Conservation (phyloP, 2,888 invertebrate species). For the Phalera bucephala region DNA sequence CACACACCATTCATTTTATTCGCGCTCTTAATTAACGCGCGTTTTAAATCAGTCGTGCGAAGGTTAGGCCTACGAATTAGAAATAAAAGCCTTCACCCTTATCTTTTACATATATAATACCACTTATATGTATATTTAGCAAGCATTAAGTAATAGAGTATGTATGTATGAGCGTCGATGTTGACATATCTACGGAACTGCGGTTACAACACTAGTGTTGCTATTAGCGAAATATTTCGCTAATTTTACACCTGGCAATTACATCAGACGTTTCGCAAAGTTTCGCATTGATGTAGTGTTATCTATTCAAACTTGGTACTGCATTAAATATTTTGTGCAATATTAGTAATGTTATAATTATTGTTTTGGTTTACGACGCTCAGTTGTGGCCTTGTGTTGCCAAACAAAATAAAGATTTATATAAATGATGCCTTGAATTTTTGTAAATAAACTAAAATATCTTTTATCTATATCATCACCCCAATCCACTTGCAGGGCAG, state of each 20-base stretch:
- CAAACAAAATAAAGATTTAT: too few relatives aligned
- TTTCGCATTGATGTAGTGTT: slow-evolving; percentile 11
- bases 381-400: too few relatives aligned
- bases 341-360: slow-evolving; percentile 10
- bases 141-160: slow-evolving; percentile 64
- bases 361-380: not conserved
- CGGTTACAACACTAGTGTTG: slow-evolving; percentile 52
- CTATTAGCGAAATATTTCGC: slow-evolving; percentile 60
- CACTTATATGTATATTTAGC: slow-evolving; percentile 72
- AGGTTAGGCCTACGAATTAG: too few relatives aligned
- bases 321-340: slow-evolving; percentile 1
- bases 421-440: too few relatives aligned
- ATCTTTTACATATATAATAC: slow-evolving; percentile 30
- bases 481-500: too few relatives aligned
- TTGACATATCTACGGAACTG: slow-evolving; percentile 77
- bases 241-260: slow-evolving; percentile 46
- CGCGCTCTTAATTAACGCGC: too few relatives aligned
- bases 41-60: too few relatives aligned
- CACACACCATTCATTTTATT: too few relatives aligned
- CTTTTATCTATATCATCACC: too few relatives aligned
- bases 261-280: slow-evolving; percentile 31
- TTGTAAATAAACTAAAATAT: too few relatives aligned
- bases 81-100: slow-evolving; percentile 18
- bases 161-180: slow-evolving; percentile 40
- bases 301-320: slow-evolving; percentile 13